phyloP scores from a whole-genome alignment of 1,140 invertebrate genomes.

The Trachelipus rathkii region DNA sequence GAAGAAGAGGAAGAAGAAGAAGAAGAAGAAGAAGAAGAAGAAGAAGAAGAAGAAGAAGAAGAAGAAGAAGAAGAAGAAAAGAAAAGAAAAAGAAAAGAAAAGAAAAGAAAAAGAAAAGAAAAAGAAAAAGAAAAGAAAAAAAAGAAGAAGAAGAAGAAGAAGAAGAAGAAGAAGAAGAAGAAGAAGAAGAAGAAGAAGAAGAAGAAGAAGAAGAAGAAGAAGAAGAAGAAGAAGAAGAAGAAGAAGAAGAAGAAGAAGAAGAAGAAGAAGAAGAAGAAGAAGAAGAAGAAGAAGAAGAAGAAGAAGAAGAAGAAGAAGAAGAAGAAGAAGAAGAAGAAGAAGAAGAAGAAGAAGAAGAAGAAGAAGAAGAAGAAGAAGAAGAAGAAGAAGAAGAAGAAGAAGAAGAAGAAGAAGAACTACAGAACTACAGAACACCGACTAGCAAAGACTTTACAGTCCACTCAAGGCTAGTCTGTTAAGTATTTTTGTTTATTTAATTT shows the following conservation, averaged over 20 bases:
- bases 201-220: background rate
- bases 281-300: no score
- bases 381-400: constrained; percentile 9
- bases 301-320: no score
- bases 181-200: background rate
- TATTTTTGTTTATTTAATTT: no score
- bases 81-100: constrained; percentile 4
- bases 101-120: constrained; percentile 5
- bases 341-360: background rate
- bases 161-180: background rate
- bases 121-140: constrained; percentile 10
- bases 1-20: no score
- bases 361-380: constrained; percentile 9
- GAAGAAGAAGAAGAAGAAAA: constrained; percentile 5
- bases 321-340: background rate
- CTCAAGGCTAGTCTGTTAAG: no score
- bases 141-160: no score
- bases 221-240: background rate
- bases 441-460: no score
- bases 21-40: constrained; percentile 9
- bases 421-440: no score
- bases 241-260: background rate
- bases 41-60: constrained; percentile 6
- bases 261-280: background rate
- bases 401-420: constrained; percentile 9